A percentile compares a stretch with the other conserved stretches of the same genome.
Evolutionary conservation across 2,113 vertebrate genomes (phyloP).

Genomic region (Microtus oregoni): DNA sequence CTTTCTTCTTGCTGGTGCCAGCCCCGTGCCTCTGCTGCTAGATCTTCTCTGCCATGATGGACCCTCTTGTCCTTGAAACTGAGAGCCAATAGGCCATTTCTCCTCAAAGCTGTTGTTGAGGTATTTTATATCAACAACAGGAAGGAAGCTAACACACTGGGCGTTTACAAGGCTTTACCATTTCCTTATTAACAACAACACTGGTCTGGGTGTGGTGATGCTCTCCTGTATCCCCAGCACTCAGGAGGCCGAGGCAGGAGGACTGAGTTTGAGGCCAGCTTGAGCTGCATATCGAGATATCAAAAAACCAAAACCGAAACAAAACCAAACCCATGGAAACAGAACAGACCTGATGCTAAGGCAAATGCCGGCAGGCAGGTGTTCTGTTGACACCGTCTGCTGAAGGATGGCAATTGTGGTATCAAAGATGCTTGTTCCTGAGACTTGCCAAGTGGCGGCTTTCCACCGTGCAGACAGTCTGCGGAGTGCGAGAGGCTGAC

Average conservation of each 20-base stretch:
- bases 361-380: background rate
- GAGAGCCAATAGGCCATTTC: too few species aligned
- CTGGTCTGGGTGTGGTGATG: background rate
- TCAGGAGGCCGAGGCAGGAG: background rate
- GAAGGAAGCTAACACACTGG: background rate
- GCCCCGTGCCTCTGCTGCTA: background rate
- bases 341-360: background rate
- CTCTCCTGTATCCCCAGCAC: background rate
- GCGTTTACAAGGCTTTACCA: background rate
- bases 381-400: background rate
- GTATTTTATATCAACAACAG: background rate
- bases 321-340: background rate
- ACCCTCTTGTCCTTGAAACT: background rate
- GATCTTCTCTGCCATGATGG: background rate
- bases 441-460: conserved; percentile 44
- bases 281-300: background rate
- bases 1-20: background rate
- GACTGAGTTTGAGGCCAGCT: background rate
- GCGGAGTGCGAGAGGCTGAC: background rate
- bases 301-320: background rate
- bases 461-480: conserved; percentile 18
- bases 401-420: conserved; percentile 22
- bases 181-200: conserved; percentile 3
- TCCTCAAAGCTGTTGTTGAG: background rate
- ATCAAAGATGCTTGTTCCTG: background rate